Base-by-base conservation (phyloP, 2,113 vertebrate genomes). In the Gymnarchus niloticus region DNA sequence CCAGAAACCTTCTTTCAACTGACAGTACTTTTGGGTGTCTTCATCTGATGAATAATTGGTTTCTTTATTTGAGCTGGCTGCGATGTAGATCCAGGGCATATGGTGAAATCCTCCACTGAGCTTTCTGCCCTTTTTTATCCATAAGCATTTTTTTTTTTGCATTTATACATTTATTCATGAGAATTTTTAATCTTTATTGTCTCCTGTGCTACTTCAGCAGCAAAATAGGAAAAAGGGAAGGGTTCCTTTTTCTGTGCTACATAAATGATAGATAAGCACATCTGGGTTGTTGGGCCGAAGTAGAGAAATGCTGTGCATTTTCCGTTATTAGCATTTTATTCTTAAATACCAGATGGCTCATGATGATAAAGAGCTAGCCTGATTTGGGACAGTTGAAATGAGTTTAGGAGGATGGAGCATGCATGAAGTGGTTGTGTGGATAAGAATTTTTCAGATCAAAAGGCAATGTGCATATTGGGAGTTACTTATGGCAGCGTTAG, bases 121-220 rank as follows among this genome's bases (percentile, higher is more conserved):
- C 28, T 69, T 69, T 69, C 61, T 37, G 28, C 37, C 25, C 61
- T 69, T 69, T 69, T 69, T 69, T 69, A 69, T 69, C 37, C 28
- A 69, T 69, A 69, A 19, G 61, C 28, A 69, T 37, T 37, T 69
- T 69, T n/a, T n/a, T n/a, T n/a, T n/a, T n/a, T n/a, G n/a, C n/a
- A n/a, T n/a, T n/a, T 25, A 69, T 69, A 69, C 61, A 69, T 69
- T 33, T 69, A 69, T 69, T 69, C 61, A 69, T 69, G 61, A 69
- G 61, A 33, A 69, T 69, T 69, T 33, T 69, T 69, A 33, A 69
- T 69, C 61, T 65, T 33, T 33, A 25, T 37, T 37, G 61, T 69
- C 28, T 69, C 61, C 61, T 69, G 61, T 37, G 61, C 61, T 69
- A 69, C 61, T 69, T 69, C 28, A 69, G 61, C 61, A 37, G 61